Percentiles rank a stretch among this genome's conserved stretches.
phyloP scores from a whole-genome alignment of 2,113 vertebrate species.

The Spea bombifrons region DNA sequence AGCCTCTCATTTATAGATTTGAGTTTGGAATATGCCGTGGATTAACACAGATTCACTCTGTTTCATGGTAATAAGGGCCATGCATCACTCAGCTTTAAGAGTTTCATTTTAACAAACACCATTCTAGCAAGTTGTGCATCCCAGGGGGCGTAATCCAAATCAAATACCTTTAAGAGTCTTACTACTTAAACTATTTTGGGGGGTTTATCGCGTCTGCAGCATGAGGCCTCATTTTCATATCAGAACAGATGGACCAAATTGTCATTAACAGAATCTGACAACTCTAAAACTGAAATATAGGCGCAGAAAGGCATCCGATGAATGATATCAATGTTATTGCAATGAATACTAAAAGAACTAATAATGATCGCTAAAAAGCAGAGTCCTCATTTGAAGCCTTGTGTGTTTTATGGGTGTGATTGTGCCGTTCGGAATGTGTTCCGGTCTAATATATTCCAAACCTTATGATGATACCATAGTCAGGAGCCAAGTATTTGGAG shows the following conservation, averaged over 20 bases:
- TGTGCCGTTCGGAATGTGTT: slow-evolving; percentile 60
- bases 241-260: slow-evolving; percentile 81
- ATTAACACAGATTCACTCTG: slow-evolving; percentile 31
- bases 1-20: slow-evolving; percentile 10
- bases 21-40: slow-evolving; percentile 5
- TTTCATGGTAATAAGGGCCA: slow-evolving; percentile 24
- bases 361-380: slow-evolving; percentile 77
- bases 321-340: slow-evolving; percentile 85
- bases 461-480: slow-evolving; percentile 55
- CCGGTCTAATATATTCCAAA: slow-evolving; percentile 53
- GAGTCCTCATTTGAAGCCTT: slow-evolving; percentile 73
- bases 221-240: slow-evolving; percentile 70
- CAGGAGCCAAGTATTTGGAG: slow-evolving; percentile 30
- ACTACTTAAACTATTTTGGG: slow-evolving; percentile 65
- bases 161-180: slow-evolving; percentile 72
- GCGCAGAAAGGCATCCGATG: slow-evolving; percentile 78
- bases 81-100: slow-evolving; percentile 42
- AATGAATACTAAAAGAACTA: slow-evolving; percentile 77
- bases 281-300: slow-evolving; percentile 86
- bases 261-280: slow-evolving; percentile 83
- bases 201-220: slow-evolving; percentile 69
- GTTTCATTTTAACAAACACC: slow-evolving; percentile 44
- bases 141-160: slow-evolving; percentile 57
- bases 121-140: slow-evolving; percentile 48
- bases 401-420: slow-evolving; percentile 67